Conservation (phyloP, 2,113 vertebrate species). For the Perccottus glenii region DNA sequence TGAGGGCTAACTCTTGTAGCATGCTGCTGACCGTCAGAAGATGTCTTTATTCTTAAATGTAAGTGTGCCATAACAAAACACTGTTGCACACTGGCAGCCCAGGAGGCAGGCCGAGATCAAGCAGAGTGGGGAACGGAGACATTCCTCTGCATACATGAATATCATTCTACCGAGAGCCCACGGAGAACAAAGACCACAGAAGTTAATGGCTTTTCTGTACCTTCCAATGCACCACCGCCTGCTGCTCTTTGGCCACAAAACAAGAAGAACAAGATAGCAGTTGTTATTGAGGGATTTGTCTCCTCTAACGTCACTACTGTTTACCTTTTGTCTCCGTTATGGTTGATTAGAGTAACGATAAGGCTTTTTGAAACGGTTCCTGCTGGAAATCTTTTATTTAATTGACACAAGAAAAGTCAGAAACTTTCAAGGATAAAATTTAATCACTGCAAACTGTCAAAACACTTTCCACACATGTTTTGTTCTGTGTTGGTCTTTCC, state of each 20-base stretch:
- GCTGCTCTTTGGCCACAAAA: conserved; percentile 7
- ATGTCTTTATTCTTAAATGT: conserved; percentile 6
- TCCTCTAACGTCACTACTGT: background rate
- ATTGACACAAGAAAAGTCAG: background rate
- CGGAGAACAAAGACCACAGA: conserved; percentile 44
- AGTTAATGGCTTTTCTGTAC: conserved; percentile 49
- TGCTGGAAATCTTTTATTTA: conserved; percentile 8
- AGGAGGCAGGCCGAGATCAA: conserved; percentile 50
- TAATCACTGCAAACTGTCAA: conserved; percentile 9
- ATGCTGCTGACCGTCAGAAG: conserved; percentile 10
- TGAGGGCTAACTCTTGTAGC: too few relatives aligned
- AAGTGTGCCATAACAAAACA: background rate
- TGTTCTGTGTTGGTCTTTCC: background rate
- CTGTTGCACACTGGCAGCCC: conserved; percentile 42
- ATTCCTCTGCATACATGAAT: conserved; percentile 69
- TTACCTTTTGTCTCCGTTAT: conserved; percentile 1
- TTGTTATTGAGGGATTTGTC: background rate
- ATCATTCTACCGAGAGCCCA: conserved; percentile 25
- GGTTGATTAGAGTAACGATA: conserved; percentile 1
- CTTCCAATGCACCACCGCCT: conserved; percentile 6
- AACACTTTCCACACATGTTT: background rate
- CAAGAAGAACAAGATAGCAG: conserved; percentile 18
- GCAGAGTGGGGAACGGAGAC: conserved; percentile 42
- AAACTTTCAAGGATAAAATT: conserved; percentile 10
- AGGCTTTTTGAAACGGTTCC: background rate